Evolutionary conservation across 2,888 invertebrate genomes (phyloP).

Genomic region (Rhingia campestris): DNA sequence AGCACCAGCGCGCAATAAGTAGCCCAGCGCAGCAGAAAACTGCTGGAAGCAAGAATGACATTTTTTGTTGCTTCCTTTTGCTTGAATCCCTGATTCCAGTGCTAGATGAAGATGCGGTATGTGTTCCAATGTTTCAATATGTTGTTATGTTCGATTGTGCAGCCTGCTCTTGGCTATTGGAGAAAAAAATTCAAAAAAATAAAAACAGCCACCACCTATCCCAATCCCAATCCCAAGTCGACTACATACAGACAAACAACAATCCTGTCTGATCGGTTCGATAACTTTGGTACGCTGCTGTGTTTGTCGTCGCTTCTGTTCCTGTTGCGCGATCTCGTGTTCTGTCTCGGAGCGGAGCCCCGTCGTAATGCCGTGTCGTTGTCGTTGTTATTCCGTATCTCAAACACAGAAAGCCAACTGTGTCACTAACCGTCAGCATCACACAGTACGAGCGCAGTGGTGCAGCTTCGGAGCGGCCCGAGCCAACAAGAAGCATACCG

Average conservation of each 20-base stretch:
- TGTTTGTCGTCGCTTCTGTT: constrained; percentile 74
- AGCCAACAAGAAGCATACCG: constrained; percentile 59
- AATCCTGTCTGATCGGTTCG: constrained; percentile 73
- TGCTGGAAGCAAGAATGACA: constrained; percentile 20
- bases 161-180: constrained; percentile 1
- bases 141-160: constrained; percentile 66
- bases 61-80: background rate
- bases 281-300: constrained; percentile 72
- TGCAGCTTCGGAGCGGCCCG: constrained; percentile 14
- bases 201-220: constrained; percentile 12
- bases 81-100: constrained; percentile 52
- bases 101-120: constrained; percentile 67
- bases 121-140: constrained; percentile 71
- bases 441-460: background rate
- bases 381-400: constrained; percentile 69
- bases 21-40: constrained; percentile 1
- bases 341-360: constrained; percentile 36
- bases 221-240: constrained; percentile 34
- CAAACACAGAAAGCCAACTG: constrained; percentile 67
- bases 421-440: constrained; percentile 63
- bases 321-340: constrained; percentile 69
- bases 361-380: constrained; percentile 65
- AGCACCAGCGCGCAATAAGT: constrained; percentile 29
- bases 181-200: constrained; percentile 15
- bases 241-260: constrained; percentile 51